A percentile compares a stretch with the other conserved stretches of the same genome.
phyloP scores from a whole-genome alignment of 2,888 invertebrate genomes.

The Xanthia icteritia region DNA sequence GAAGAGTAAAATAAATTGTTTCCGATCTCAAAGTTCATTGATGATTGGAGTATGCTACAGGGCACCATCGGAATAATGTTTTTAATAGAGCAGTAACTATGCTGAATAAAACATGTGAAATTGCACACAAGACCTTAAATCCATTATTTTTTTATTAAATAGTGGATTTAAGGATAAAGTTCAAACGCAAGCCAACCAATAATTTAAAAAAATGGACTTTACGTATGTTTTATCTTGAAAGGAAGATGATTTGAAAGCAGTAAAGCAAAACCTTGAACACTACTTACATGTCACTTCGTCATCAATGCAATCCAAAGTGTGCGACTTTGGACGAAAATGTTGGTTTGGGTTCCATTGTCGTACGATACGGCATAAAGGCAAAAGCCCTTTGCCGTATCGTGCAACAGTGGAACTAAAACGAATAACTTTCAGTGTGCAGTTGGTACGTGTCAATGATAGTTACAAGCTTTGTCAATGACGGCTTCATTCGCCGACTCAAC shows the following conservation, averaged over 20 bases:
- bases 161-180: no score
- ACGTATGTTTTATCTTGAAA: neutral
- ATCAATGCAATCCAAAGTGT: neutral
- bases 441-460: conserved; percentile 79
- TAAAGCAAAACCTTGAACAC: neutral
- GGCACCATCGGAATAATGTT: neutral
- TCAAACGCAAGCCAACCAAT: neutral
- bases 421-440: conserved; percentile 71
- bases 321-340: neutral
- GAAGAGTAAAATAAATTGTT: neutral
- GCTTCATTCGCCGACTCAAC: conserved; percentile 75
- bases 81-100: neutral
- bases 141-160: neutral
- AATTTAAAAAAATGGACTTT: no score
- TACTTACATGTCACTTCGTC: neutral
- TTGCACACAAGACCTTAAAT: neutral
- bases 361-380: neutral
- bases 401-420: conserved; percentile 67
- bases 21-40: neutral
- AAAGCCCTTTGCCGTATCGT: conserved; percentile 2
- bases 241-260: neutral
- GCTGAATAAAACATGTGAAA: neutral
- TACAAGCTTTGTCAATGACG: conserved; percentile 79
- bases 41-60: neutral
- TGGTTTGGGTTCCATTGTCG: neutral